phyloP scores from a whole-genome alignment of 2,113 vertebrate genomes.

The Podarcis muralis region DNA sequence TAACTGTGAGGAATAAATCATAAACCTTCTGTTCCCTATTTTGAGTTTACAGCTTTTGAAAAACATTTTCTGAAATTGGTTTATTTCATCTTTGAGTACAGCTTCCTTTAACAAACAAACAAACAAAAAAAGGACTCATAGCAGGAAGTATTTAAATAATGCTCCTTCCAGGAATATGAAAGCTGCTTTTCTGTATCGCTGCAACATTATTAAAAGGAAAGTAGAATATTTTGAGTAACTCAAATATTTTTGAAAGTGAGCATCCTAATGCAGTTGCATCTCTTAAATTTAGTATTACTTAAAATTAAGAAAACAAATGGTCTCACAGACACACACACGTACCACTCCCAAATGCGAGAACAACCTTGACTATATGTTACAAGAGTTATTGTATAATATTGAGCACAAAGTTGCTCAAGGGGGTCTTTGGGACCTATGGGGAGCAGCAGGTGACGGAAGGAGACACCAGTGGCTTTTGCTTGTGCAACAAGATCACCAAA shows the following conservation, averaged over 20 bases:
- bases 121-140: background rate
- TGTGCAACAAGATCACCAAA: background rate
- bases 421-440: background rate
- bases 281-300: background rate
- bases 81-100: background rate
- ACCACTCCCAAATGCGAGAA: background rate
- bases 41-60: background rate
- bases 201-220: background rate
- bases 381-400: background rate
- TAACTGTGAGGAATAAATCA: background rate
- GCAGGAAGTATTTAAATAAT: background rate
- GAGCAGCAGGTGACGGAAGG: too few relatives aligned
- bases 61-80: background rate
- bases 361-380: background rate
- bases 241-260: background rate
- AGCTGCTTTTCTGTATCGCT: background rate
- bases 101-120: background rate
- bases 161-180: background rate
- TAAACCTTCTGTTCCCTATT: background rate
- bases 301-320: background rate
- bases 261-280: background rate
- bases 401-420: too few relatives aligned
- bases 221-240: background rate
- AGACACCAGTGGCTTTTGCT: background rate
- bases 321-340: too few relatives aligned